Conservation (phyloP, 2,888 invertebrate species). For the Drosophila putrida region DNA sequence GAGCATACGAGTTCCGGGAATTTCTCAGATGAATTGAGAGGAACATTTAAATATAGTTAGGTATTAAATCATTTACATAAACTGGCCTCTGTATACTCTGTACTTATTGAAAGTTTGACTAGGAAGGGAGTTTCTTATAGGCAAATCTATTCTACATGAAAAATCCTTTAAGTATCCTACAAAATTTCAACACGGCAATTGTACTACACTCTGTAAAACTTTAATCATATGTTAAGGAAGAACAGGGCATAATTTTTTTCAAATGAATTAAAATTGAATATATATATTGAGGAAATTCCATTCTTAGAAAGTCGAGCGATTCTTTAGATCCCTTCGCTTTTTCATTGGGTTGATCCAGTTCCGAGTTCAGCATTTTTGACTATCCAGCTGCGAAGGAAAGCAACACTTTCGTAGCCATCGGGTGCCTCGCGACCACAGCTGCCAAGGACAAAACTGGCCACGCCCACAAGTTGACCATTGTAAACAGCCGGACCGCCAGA, state of each 20-base stretch:
- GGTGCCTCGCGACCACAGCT: conserved; percentile 76
- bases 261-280: not conserved
- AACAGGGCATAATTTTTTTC: not conserved
- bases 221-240: not conserved
- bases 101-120: not conserved
- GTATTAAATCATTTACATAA: too few relatives aligned
- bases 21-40: conserved; percentile 1
- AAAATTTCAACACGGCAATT: not conserved
- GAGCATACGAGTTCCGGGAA: conserved; percentile 12
- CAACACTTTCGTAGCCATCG: conserved; percentile 82
- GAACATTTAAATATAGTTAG: not conserved
- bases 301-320: not conserved
- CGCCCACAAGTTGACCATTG: conserved; percentile 72
- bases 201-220: not conserved
- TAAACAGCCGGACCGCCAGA: conserved; percentile 84
- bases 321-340: not conserved
- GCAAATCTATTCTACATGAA: too few relatives aligned
- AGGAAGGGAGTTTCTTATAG: too few relatives aligned
- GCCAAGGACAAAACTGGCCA: conserved; percentile 79
- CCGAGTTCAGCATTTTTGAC: conserved; percentile 28
- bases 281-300: conserved; percentile 1
- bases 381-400: conserved; percentile 63
- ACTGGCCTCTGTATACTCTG: not conserved
- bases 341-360: not conserved
- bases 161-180: too few relatives aligned